A percentile compares a stretch with the other conserved stretches of the same genome.
These are phyloP conservation scores for Cataglyphis albicans DNA, from an alignment of 2,888 invertebrate species.

Conservation along the genomic window DNA sequence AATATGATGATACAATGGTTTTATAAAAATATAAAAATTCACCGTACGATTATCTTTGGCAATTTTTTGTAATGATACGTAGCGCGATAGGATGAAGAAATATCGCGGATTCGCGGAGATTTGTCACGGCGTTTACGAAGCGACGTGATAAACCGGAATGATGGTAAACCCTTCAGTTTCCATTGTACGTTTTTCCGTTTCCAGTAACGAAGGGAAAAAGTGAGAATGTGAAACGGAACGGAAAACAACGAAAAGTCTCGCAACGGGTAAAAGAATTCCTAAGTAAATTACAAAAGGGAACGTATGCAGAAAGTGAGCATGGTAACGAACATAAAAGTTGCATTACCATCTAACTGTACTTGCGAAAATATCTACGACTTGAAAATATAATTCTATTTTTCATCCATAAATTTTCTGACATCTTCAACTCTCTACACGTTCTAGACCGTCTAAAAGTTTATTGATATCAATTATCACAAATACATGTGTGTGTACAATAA, in stretches of 20 bases:
- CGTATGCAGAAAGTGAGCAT: slow-evolving; percentile 2
- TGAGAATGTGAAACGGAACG: slow-evolving; percentile 48
- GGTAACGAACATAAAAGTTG: slow-evolving; percentile 32
- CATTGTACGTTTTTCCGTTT: slow-evolving; percentile 49
- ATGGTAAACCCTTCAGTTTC: slow-evolving; percentile 39
- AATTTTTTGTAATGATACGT: slow-evolving; percentile 50
- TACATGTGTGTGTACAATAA: not conserved
- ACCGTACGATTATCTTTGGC: slow-evolving; percentile 19
- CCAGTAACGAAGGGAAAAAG: slow-evolving; percentile 45
- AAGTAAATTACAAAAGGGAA: slow-evolving; percentile 48
- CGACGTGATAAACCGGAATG: slow-evolving; percentile 56
- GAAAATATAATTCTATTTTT: slow-evolving; percentile 26
- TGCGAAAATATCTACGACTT: slow-evolving; percentile 22
- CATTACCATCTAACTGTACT: slow-evolving; percentile 25
- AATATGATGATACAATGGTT: not conserved
- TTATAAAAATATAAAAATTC: slow-evolving; percentile 14
- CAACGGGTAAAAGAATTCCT: slow-evolving; percentile 44
- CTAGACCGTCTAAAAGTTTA: not conserved
- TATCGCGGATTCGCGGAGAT: slow-evolving; percentile 46
- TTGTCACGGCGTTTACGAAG: slow-evolving; percentile 61
- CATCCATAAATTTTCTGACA: not conserved
- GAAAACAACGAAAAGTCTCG: slow-evolving; percentile 41
- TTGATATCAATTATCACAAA: not conserved
- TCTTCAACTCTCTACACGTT: not conserved
- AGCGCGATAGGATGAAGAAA: slow-evolving; percentile 18